Evolutionary conservation across 2,888 invertebrate genomes (phyloP), one percentile per base, ranked within the genome.

Genomic region (Oxytorus armatus): DNA sequence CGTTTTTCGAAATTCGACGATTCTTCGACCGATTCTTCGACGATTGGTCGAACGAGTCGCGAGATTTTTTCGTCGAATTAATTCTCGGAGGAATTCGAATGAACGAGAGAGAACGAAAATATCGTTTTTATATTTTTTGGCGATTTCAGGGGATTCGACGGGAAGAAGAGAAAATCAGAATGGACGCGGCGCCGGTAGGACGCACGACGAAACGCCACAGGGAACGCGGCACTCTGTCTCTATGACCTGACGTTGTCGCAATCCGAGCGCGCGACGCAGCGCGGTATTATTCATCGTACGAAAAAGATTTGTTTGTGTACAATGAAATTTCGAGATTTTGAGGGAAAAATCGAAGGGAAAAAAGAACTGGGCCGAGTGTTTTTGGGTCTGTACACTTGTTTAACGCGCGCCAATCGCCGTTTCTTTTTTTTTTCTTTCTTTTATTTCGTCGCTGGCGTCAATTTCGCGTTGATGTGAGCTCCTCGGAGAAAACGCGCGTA

Each of bases 231-330:
- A 73, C 80, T 80, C 76, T 80, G 80, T 80, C 80, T 80, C 80
- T 80, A 21, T 53, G 61, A 63, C 25, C 61, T 59, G 72, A 21
- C 63, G 76, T 68, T 73, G 70, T 80, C 76, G 76, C 47, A 77
- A 80, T 68, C 61, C 68, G 80, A 68, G 68, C 61, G 73, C 80
- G 80, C 76, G 72, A 80, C 68, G 65, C 76, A 49, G 42, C 73
- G 49, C 76, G 66, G 33, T 76, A 77, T 80, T 80, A 80, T 68
- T 72, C 80, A 80, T 80, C 80, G 76, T 80, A 80, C 80, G 76
- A 73, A 23, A 65, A 16, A 53, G 33, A 33, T 53, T 47, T 57
- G n/a, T n/a, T n/a, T n/a, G n/a, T 44, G 36, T 5, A n/a, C 21
- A 23, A 39, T 42, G n/a, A 39, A 42, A 39, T 39, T 39, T 5